Conservation (phyloP, 2,113 vertebrate species). For the Gallinago undulata region DNA sequence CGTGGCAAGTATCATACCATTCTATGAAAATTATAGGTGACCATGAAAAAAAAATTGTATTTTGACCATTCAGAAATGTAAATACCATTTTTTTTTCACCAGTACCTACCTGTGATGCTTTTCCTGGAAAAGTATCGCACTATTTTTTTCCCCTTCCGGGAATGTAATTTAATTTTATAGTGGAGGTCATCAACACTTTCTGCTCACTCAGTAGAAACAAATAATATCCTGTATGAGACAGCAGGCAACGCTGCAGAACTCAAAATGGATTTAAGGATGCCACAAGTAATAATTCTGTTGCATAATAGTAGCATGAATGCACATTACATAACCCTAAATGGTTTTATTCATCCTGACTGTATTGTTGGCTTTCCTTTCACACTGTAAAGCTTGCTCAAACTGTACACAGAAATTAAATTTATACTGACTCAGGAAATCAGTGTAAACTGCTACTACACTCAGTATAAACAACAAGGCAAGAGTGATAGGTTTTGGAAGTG, state of each 20-base stretch:
- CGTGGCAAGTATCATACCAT: not conserved
- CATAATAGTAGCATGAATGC: conserved; percentile 10
- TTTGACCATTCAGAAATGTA: not conserved
- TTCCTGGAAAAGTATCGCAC: not conserved
- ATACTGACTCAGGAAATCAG: not conserved
- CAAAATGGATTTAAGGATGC: conserved; percentile 44
- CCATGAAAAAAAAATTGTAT: not conserved
- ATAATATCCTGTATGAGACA: conserved; percentile 51
- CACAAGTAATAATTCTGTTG: conserved; percentile 50
- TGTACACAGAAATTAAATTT: conserved; percentile 7
- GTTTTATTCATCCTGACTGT: not conserved
- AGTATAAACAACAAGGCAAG: not conserved
- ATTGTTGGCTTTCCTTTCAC: not conserved
- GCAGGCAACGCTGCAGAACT: conserved; percentile 27
- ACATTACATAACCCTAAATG: conserved; percentile 11
- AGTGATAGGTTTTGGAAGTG: not conserved
- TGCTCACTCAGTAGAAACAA: conserved; percentile 43
- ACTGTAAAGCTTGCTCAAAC: not conserved
- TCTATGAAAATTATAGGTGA: not conserved
- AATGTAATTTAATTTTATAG: conserved; percentile 53
- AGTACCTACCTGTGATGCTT: not conserved
- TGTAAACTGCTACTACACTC: not conserved
- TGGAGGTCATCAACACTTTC: conserved; percentile 52
- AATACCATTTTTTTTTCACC: not conserved
- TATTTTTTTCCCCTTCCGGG: conserved; percentile 49